phyloP scores from a whole-genome alignment of 2,113 vertebrate genomes.

The Anthoscopus minutus region DNA sequence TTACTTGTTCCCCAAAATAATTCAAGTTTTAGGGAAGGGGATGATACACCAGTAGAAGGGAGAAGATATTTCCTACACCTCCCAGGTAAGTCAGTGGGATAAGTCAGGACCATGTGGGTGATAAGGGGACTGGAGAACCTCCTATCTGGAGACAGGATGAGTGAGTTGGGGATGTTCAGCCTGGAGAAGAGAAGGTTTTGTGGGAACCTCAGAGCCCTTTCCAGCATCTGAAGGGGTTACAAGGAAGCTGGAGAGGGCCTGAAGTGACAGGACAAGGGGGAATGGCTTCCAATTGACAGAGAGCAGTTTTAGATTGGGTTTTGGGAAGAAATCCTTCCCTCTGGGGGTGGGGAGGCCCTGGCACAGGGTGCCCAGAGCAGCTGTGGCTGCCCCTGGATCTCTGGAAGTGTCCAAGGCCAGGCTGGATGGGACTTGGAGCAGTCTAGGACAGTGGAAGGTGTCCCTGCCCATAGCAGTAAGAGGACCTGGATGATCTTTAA shows the following conservation, averaged over 20 bases:
- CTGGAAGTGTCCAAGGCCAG: background rate
- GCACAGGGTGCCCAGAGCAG: background rate
- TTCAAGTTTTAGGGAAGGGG: background rate
- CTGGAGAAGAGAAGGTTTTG: background rate
- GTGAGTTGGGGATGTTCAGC: background rate
- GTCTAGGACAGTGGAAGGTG: rapidly evolving
- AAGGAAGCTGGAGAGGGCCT: background rate
- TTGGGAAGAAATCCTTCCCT: rapidly evolving
- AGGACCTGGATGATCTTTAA: rapidly evolving
- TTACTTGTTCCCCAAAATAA: background rate
- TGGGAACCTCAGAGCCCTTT: background rate
- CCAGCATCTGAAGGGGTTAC: background rate
- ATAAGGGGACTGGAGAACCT: background rate
- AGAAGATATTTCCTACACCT: background rate
- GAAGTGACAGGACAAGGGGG: background rate
- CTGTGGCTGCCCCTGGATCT: background rate
- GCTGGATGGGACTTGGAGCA: rapidly evolving
- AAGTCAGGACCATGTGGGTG: background rate
- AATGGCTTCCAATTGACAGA: background rate
- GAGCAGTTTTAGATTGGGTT: background rate
- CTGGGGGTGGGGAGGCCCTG: rapidly evolving
- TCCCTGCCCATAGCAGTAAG: background rate
- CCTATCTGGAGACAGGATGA: too few relatives aligned
- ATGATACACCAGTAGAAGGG: background rate
- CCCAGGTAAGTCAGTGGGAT: background rate